Percentiles rank a stretch among this genome's conserved stretches.
phyloP scores from a whole-genome alignment of 2,113 vertebrate species.

The Tursiops truncatus region DNA sequence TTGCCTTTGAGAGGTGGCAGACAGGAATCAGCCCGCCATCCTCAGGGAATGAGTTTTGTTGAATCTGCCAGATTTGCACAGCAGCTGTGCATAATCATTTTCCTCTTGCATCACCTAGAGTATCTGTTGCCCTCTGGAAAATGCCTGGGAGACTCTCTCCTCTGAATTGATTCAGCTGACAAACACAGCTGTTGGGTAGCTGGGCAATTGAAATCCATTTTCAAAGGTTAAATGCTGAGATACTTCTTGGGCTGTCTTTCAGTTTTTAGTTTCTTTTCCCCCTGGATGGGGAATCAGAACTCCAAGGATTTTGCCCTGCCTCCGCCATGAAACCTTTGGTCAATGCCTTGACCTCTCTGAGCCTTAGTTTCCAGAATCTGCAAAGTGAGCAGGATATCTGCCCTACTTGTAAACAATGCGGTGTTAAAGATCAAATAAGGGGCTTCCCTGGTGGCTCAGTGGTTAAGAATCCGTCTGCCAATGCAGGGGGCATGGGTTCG shows the following conservation, averaged over 20 bases:
- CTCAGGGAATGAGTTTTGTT: background rate
- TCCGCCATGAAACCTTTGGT: background rate
- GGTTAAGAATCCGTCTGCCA: too few relatives aligned
- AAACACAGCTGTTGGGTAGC: background rate
- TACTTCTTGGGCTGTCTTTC: background rate
- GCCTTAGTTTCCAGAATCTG: background rate
- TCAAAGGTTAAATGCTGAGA: constrained; percentile 42
- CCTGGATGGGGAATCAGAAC: background rate
- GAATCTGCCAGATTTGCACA: background rate
- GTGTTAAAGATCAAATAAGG: background rate
- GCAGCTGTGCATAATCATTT: background rate
- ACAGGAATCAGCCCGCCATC: background rate
- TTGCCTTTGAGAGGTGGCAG: background rate
- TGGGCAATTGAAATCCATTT: constrained; percentile 42
- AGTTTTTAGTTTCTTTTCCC: background rate
- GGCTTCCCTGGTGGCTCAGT: too few relatives aligned
- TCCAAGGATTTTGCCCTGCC: rapidly evolving
- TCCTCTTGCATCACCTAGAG: constrained; percentile 58
- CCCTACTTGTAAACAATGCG: background rate
- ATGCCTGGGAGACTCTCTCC: background rate
- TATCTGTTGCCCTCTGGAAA: constrained; percentile 50
- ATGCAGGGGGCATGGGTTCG: too few relatives aligned
- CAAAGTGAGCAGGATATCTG: background rate
- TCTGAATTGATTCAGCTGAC: constrained; percentile 18
- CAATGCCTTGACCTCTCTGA: background rate